phyloP scores from a whole-genome alignment of 37 sponge, comb jelly and placozoan species.

The Eunapius fragilis region DNA sequence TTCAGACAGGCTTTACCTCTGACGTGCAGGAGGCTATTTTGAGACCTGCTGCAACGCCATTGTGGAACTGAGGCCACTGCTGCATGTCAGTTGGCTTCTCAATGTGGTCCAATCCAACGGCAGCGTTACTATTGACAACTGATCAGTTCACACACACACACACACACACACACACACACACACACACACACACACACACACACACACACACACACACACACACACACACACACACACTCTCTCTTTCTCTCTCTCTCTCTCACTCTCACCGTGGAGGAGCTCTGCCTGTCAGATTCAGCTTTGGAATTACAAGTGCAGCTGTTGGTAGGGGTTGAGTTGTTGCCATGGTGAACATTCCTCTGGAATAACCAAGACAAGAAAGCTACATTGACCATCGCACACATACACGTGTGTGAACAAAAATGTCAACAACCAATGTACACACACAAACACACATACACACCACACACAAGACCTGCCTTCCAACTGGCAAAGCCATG shows the following conservation, averaged over 20 bases:
- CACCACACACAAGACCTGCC: conserved; percentile 25
- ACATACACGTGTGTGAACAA: too few relatives aligned
- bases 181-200: not conserved
- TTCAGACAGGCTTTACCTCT: conserved; percentile 60
- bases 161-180: conserved; percentile 10
- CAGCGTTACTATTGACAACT: conserved; percentile 45
- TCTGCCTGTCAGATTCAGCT: conserved; percentile 71
- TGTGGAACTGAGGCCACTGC: conserved; percentile 93
- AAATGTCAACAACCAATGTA: not conserved
- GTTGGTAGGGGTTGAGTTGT: conserved; percentile 62
- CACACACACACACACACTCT: not conserved
- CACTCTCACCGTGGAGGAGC: conserved; percentile 48
- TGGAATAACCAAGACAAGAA: conserved; percentile 17
- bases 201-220: not conserved
- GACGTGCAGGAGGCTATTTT: conserved; percentile 50
- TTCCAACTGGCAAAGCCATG: conserved; percentile 92
- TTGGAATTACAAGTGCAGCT: conserved; percentile 64
- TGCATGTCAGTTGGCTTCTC: conserved; percentile 80
- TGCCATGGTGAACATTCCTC: conserved; percentile 86
- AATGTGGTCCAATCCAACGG: conserved; percentile 77
- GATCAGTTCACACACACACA: not conserved
- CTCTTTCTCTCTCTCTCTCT: not conserved
- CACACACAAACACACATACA: not conserved
- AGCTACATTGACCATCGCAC: too few relatives aligned
- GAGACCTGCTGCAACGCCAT: conserved; percentile 96